Evolutionary conservation across 1,140 invertebrate genomes (phyloP), one percentile per base, ranked within the genome.

Genomic region (Battus philenor): DNA sequence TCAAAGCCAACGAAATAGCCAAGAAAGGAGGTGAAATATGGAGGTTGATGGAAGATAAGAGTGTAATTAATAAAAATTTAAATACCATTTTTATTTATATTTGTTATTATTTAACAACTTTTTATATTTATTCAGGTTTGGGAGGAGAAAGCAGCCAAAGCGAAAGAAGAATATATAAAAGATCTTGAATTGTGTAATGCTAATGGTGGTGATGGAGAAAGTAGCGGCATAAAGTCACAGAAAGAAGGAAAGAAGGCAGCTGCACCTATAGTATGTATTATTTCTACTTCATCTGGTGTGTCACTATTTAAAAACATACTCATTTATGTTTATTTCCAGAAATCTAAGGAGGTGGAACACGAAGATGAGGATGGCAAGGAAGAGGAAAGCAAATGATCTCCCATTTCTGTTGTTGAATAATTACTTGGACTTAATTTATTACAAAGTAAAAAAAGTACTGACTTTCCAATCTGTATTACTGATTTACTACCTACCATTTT

Each of bases 11-110:
- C 20, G 95, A 97, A 67, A 88, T 97, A 27, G 90, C 93, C 22
- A 97, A 95, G 87, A 95, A 93, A 63, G 94, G 91, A 49, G 95
- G 95, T 29, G 94, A 96, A 87, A 86, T 94, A 66, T 97, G 95
- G 95, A 91, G 91, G 63, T 89, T 89, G 55, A 81, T 96, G 72
- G 90, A 90, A 55, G 94, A 96, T 67, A 96, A 95, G 88, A 88
- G 88, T 55, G 89, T 86, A 56, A n/a, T n/a, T n/a, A n/a, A n/a
- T n/a, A n/a, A n/a, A n/a, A n/a, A n/a, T n/a, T n/a, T n/a, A n/a
- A n/a, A n/a, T n/a, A n/a, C n/a, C n/a, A n/a, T n/a, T 29, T 12
- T 2, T 31, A 30, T 46, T 22, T 34, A 15, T 39, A 3, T 43
- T 47, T 34, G 13, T 55, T 11, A 9, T 39, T 13, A 32, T 52